These are phyloP conservation scores for Pelecanus crispus DNA, from an alignment of 2,113 vertebrate species.

Conservation along the genomic window DNA sequence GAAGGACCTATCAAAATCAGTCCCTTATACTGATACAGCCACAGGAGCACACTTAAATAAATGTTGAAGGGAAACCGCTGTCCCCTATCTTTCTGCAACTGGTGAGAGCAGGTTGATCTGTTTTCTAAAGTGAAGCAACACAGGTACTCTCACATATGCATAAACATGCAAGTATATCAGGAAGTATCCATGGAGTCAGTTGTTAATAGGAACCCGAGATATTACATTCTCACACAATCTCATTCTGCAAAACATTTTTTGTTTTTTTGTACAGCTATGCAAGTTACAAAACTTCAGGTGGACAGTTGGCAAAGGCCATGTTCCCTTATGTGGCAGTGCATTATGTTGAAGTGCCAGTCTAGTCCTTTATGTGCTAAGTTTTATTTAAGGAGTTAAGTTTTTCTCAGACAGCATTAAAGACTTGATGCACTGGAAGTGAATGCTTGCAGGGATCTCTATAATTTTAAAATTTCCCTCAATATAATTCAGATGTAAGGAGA, in stretches of 20 bases:
- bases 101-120: background rate
- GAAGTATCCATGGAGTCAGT: background rate
- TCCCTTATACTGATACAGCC: background rate
- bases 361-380: background rate
- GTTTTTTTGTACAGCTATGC: background rate
- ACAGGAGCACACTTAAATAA: background rate
- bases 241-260: background rate
- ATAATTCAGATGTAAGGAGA: background rate
- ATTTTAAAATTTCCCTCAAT: background rate
- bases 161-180: background rate
- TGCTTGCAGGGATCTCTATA: background rate
- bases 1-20: background rate
- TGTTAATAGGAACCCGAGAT: background rate
- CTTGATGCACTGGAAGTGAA: background rate
- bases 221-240: background rate
- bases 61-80: background rate
- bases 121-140: background rate
- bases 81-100: background rate
- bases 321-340: background rate
- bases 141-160: background rate
- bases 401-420: background rate
- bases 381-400: background rate
- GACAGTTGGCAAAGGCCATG: background rate
- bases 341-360: background rate
- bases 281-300: background rate